Evolutionary conservation across 1,140 invertebrate genomes (phyloP).

Genomic region (Papilio aristodemus): DNA sequence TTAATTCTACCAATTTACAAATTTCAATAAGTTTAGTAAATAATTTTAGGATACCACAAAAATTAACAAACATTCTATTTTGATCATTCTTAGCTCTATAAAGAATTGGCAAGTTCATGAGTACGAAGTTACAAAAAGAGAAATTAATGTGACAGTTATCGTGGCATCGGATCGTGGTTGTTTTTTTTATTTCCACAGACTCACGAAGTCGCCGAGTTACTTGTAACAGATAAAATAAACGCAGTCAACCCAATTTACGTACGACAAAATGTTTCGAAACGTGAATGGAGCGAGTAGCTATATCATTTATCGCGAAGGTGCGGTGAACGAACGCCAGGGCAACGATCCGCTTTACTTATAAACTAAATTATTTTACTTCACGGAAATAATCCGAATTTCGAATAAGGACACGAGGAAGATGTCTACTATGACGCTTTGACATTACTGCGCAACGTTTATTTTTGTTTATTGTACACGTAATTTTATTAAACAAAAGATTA

Average conservation of each 20-base stretch:
- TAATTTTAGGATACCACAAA: no score
- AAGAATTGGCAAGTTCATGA: neutral
- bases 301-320: slow-evolving; percentile 46
- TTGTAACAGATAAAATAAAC: slow-evolving; percentile 24
- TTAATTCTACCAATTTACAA: no score
- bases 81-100: no score
- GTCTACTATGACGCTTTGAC: neutral
- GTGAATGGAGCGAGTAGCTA: slow-evolving; percentile 41
- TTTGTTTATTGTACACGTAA: slow-evolving; percentile 3
- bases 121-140: neutral
- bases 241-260: slow-evolving; percentile 26
- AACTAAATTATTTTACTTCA: slow-evolving; percentile 47
- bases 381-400: slow-evolving; percentile 56
- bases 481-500: neutral
- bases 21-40: neutral
- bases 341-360: slow-evolving; percentile 54
- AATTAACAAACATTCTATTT: no score
- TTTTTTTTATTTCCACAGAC: slow-evolving; percentile 14
- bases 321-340: slow-evolving; percentile 60
- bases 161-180: neutral
- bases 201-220: slow-evolving; percentile 26
- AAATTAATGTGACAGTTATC: slow-evolving; percentile 1
- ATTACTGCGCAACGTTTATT: neutral
- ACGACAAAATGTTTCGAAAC: slow-evolving; percentile 1
- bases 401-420: slow-evolving; percentile 40